Evolutionary conservation across 2,113 vertebrate species (phyloP).

Genomic region (Cepphus grylle): DNA sequence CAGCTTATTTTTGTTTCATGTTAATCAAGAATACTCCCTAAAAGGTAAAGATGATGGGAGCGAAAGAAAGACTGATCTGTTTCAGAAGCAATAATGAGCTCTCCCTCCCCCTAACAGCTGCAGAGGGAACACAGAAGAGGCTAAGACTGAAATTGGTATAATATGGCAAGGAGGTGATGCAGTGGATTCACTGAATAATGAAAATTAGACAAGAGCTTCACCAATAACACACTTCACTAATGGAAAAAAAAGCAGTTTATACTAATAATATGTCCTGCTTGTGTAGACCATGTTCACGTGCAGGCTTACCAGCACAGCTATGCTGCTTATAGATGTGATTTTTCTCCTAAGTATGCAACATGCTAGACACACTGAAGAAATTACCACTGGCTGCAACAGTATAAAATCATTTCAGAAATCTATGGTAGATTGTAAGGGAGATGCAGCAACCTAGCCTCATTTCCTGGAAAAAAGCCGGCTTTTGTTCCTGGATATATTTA

Average conservation of each 20-base stretch:
- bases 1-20: background rate
- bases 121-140: background rate
- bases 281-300: background rate
- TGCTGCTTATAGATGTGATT: background rate
- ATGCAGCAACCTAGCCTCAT: background rate
- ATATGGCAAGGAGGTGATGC: background rate
- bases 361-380: background rate
- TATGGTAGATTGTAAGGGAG: background rate
- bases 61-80: background rate
- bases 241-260: background rate
- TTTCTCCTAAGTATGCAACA: background rate
- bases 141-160: background rate
- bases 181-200: background rate
- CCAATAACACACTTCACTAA: background rate
- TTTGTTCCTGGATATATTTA: background rate
- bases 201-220: background rate
- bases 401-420: background rate
- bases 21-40: background rate
- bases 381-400: background rate
- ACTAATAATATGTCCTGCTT: background rate
- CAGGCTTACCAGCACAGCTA: background rate
- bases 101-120: background rate
- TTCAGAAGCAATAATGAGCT: background rate
- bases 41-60: background rate
- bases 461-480: background rate